Evolutionary conservation across 1,140 invertebrate species (phyloP), one percentile per base, ranked within the genome.

Genomic region (Tribolium castaneum): DNA sequence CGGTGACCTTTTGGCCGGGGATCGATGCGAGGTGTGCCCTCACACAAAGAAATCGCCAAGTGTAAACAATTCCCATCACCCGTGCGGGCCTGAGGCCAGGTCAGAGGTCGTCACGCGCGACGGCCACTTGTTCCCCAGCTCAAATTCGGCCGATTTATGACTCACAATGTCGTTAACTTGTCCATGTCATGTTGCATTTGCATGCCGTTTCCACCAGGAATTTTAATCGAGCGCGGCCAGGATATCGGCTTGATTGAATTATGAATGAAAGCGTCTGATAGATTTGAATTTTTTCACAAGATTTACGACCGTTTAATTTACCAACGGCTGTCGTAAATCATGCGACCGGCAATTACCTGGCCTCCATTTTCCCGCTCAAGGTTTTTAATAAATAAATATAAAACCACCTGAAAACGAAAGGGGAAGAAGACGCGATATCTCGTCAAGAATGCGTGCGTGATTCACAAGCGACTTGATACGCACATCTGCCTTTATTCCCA

Each of bases 81-180:
- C 81, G 81, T 82, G 81, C 81, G 66, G 77, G 79, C 79, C 81
- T 62, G 70, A 77, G 79, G 79, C 79, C 22, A 51, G 79, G 81
- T 82, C 81, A 77, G 45, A 78, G 79, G 79, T 78, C 79, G 76
- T 80, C 81, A 80, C 81, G 81, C 78, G 78, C 56, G 35, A 34
- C 66, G 75, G 52, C 76, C 78, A 70, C 62, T 71, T 66, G 71
- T 73, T 73, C 6, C 45, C 1, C 39, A 45, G n/a, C n/a, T 45
- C n/a, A 30, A 30, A 30, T 30, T 30, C 25, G 25, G 1, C 25
- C 25, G 25, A 30, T 30, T 30, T 30, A 30, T 30, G 25, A 30
- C 25, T 30, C 25, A 30, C 25, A 30, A 30, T 30, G 25, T 30
- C 25, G 25, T 30, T 30, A 30, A 30, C 25, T 30, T 30, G 25